Conservation (phyloP, 2,113 vertebrate genomes). For the Oreochromis aureus region DNA sequence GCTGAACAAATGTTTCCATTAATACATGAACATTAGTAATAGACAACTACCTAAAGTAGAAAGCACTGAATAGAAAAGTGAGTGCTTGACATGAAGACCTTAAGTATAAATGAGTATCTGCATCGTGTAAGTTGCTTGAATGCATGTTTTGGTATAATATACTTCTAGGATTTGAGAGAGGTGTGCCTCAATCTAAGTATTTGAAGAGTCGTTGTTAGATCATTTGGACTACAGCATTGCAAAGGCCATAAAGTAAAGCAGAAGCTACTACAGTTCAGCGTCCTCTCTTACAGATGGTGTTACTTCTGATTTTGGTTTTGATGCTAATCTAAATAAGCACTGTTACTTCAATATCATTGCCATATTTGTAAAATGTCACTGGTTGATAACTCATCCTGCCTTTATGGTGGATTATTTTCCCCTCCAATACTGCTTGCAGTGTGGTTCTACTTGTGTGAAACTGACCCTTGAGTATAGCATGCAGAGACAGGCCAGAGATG, state of each 20-base stretch:
- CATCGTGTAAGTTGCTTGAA: not conserved
- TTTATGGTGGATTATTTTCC: not conserved
- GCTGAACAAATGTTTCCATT: not conserved
- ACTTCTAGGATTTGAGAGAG: not conserved
- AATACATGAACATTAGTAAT: not conserved
- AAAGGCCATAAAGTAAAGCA: not conserved
- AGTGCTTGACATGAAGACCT: not conserved
- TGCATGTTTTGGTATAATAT: not conserved
- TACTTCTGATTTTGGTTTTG: not conserved
- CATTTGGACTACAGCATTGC: not conserved
- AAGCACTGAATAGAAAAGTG: not conserved
- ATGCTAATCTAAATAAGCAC: not conserved
- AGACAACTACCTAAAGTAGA: not conserved
- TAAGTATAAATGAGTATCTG: not conserved
- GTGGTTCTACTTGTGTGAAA: slow-evolving; percentile 35
- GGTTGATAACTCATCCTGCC: not conserved
- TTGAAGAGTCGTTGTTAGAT: not conserved
- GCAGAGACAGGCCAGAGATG: slow-evolving; percentile 12
- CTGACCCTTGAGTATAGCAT: slow-evolving; percentile 20
- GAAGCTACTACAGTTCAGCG: not conserved
- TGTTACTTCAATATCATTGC: not conserved
- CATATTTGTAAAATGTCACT: not conserved
- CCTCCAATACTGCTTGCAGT: not conserved
- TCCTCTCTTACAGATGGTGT: not conserved
- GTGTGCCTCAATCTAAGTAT: not conserved